Base-by-base conservation (phyloP, 35 echinoderm and acorn worm species). In the Heliocidaris tuberculata region DNA sequence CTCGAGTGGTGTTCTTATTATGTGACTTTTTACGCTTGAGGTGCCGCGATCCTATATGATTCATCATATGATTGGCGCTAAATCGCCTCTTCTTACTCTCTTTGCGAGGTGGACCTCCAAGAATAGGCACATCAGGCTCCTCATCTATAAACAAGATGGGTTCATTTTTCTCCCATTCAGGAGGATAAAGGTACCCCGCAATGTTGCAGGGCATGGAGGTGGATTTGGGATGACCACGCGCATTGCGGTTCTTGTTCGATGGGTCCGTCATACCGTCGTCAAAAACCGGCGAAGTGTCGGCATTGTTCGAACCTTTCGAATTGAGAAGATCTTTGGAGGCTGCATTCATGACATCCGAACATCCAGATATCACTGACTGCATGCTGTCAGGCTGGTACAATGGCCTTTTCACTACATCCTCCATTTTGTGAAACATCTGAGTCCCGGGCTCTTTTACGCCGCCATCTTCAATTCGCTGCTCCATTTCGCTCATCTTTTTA, bases 61-160 rank as follows among this genome's bases (percentile, higher is more conserved):
- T 96, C 60, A 90, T 94, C 32, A 96, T 42, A 85, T 96, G 94
- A 85, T 95, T 95, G 13, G 93, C 94, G 59, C 94, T 95, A 32
- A 95, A 95, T n/a, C 60, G 87, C 65, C 95, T 90, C 52, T 96
- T 96, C 52, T 95, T 97, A 71, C 95, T 96, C 13, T 95, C 94
- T 78, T 95, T 96, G 13, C 86, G 85, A 24, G 94, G 92, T 49
- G 96, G 96, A 94, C 96, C 95, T 27, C 96, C 94, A 30, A 98
- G 90, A 48, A 96, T 65, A 92, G 94, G 96, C 47, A 96, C 95
- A 86, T 99, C 98, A 21, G 95, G 94, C 60, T 99, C 98, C 85
- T 99, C 98, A 87, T 99, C 98, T 59, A 99, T 99, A 71, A 95
- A 99, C 15, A 95, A 94, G 89, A 99, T 99, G 60, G 98, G 98